Percentiles rank a stretch among this genome's conserved stretches.
Evolutionary conservation across 2,797 vertebrate genomes (phyloP).

Genomic region (Xiphophorus birchmanni): DNA sequence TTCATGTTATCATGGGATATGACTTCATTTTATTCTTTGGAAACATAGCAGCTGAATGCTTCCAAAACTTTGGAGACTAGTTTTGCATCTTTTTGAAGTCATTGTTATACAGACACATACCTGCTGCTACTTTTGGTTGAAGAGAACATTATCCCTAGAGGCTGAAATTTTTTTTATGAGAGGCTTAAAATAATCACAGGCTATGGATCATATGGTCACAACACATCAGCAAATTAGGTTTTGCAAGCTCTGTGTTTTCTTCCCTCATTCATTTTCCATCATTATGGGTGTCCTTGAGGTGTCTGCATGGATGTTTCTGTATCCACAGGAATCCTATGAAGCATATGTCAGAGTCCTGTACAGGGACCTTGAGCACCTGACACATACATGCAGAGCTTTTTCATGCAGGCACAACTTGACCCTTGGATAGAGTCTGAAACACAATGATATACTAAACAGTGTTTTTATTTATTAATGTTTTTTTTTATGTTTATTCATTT

Average conservation of each 20-base stretch:
- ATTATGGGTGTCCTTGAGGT: constrained; percentile 35
- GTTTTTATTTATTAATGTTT: fast-evolving
- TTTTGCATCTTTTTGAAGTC: background rate
- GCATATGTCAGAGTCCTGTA: constrained; percentile 66
- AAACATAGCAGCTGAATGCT: background rate
- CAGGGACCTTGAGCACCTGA: constrained; percentile 59
- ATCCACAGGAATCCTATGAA: constrained; percentile 65
- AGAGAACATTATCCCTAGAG: constrained; percentile 12
- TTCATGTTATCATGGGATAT: background rate
- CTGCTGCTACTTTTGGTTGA: constrained; percentile 13
- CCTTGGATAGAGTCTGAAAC: constrained; percentile 22
- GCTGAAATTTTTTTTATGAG: constrained; percentile 19
- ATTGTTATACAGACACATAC: constrained; percentile 22
- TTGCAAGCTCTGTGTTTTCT: background rate
- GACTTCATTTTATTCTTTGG: background rate
- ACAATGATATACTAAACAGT: background rate
- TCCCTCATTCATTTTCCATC: constrained; percentile 5
- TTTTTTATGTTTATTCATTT: background rate
- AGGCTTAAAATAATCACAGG: constrained; percentile 21
- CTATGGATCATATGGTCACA: constrained; percentile 32
- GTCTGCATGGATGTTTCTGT: constrained; percentile 32
- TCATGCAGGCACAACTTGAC: constrained; percentile 45
- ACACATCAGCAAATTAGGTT: constrained; percentile 16
- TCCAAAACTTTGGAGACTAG: background rate
- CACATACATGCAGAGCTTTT: constrained; percentile 29